Evolutionary conservation across 2,113 vertebrate genomes (phyloP).

Genomic region (Phocoena sinus): DNA sequence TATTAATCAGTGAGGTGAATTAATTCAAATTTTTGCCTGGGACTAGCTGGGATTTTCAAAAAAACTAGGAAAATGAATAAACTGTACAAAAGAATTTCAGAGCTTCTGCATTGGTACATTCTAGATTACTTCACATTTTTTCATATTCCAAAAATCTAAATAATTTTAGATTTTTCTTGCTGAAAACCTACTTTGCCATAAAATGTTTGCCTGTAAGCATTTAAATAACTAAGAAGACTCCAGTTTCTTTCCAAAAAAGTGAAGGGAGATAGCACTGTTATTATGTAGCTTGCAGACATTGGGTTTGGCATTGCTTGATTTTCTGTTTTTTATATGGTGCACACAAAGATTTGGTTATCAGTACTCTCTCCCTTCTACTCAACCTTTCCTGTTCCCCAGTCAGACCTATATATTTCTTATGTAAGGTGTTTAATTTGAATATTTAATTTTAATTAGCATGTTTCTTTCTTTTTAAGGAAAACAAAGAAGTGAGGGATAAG

Average conservation of each 20-base stretch:
- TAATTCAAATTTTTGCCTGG: neutral
- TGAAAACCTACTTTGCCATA: neutral
- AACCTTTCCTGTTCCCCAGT: neutral
- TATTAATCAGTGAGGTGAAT: neutral
- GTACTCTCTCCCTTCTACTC: neutral
- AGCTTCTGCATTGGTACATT: neutral
- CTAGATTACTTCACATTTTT: neutral
- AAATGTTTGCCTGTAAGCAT: neutral
- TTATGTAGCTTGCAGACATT: neutral
- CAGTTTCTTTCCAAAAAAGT: neutral
- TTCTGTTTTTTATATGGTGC: neutral
- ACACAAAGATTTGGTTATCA: neutral
- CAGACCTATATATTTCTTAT: neutral
- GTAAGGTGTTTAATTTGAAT: neutral
- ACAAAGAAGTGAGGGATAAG: neutral
- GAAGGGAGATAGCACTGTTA: neutral
- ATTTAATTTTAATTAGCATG: neutral
- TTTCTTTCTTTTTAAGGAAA: neutral
- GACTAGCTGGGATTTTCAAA: neutral
- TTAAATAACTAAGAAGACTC: neutral
- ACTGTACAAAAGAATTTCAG: neutral
- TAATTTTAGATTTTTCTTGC: neutral
- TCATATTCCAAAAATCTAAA: neutral
- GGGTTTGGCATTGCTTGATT: neutral
- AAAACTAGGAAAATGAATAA: neutral